phyloP scores from a whole-genome alignment of 2,888 invertebrate species.

The Laspeyria flexula region DNA sequence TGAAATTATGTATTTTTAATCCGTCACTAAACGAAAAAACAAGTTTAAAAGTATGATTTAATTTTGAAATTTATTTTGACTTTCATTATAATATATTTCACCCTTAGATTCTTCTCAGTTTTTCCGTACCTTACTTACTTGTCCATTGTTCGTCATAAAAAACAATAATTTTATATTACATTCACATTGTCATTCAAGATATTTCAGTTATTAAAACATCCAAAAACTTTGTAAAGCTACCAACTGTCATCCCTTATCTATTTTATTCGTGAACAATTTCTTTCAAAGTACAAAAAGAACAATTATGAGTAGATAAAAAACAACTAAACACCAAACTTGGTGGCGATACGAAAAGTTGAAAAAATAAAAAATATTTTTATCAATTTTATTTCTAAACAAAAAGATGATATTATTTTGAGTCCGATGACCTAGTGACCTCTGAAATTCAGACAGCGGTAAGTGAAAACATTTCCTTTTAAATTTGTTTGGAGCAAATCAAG shows the following conservation, averaged over 20 bases:
- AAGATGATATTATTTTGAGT: background rate
- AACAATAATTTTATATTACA: too few relatives aligned
- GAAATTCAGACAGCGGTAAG: background rate
- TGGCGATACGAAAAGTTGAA: background rate
- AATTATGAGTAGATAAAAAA: constrained; percentile 30
- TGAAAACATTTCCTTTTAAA: background rate
- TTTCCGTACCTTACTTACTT: too few relatives aligned
- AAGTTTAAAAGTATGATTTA: too few relatives aligned
- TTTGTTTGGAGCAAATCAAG: background rate
- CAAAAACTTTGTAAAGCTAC: background rate
- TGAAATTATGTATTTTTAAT: too few relatives aligned
- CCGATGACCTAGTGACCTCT: background rate
- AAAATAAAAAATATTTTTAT: background rate
- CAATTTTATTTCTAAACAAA: background rate
- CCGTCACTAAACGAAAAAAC: too few relatives aligned
- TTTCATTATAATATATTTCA: too few relatives aligned
- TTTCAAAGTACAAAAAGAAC: constrained; percentile 13
- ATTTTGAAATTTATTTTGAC: too few relatives aligned
- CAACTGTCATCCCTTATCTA: constrained; percentile 10
- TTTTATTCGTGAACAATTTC: constrained; percentile 17
- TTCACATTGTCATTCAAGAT: background rate
- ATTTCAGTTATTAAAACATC: background rate
- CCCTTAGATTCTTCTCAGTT: too few relatives aligned
- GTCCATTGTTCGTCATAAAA: too few relatives aligned
- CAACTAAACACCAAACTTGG: background rate